Conservation (phyloP, 2,797 vertebrate species). For the Podarcis lilfordi region DNA sequence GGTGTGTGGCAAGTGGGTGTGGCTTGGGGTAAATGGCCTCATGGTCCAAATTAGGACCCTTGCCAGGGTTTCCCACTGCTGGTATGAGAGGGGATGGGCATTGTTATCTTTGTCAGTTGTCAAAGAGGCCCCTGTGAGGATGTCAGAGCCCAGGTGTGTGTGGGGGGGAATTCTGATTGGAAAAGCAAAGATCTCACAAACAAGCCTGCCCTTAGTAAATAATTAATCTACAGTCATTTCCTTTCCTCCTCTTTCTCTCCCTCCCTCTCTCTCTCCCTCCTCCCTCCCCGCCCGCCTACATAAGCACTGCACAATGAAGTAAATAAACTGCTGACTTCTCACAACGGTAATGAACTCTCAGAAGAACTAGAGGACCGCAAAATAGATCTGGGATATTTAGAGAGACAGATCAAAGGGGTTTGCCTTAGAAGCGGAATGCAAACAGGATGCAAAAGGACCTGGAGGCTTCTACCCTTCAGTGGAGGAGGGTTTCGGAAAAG, state of each 20-base stretch:
- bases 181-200: neutral
- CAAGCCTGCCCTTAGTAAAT: slow-evolving; percentile 4
- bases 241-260: neutral
- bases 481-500: neutral
- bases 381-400: slow-evolving; percentile 2
- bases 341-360: slow-evolving; percentile 31
- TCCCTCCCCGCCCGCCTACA: too few relatives aligned
- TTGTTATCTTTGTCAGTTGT: neutral
- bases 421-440: slow-evolving; percentile 8
- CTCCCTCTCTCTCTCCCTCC: neutral
- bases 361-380: slow-evolving; percentile 12
- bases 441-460: slow-evolving; percentile 21
- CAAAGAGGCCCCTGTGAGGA: neutral
- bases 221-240: slow-evolving; percentile 21
- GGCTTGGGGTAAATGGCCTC: too few relatives aligned
- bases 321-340: slow-evolving; percentile 29
- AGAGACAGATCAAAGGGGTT: slow-evolving; percentile 17
- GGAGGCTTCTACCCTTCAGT: neutral
- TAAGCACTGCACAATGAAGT: neutral
- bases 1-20: too few relatives aligned
- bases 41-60: too few relatives aligned
- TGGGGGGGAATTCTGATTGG: neutral
- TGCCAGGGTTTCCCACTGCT: neutral
- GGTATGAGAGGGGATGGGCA: neutral
- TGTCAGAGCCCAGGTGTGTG: neutral